Conservation (phyloP, 2,888 invertebrate genomes). For the Drosophila gaucha region DNA sequence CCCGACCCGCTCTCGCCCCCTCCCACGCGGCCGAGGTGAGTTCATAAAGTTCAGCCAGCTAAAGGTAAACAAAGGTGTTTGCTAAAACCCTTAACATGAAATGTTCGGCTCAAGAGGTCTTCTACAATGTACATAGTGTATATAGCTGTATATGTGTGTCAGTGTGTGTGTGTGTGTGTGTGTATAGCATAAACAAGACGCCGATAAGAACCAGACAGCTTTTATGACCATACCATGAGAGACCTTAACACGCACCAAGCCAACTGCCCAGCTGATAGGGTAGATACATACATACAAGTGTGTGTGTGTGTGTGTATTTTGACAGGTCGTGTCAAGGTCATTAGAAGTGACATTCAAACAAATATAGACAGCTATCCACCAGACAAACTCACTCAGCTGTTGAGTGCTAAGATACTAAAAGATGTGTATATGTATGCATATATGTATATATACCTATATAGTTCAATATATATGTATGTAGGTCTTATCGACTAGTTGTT, state of each 20-base stretch:
- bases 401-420: background rate
- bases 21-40: constrained; percentile 67
- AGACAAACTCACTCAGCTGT: constrained; percentile 31
- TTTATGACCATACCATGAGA: constrained; percentile 10
- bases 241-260: background rate
- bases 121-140: background rate
- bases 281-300: background rate
- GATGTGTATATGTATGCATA: background rate
- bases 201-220: constrained; percentile 13
- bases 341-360: background rate
- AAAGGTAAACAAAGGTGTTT: constrained; percentile 11
- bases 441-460: background rate
- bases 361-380: background rate
- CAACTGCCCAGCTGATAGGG: constrained; percentile 17
- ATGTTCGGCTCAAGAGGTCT: constrained; percentile 9
- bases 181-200: constrained; percentile 1
- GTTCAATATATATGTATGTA: background rate
- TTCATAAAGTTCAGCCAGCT: constrained; percentile 4
- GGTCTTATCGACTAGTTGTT: constrained; percentile 21
- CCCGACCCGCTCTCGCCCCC: constrained; percentile 19
- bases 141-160: background rate
- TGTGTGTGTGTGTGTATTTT: background rate
- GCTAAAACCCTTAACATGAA: background rate
- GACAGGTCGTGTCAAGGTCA: constrained; percentile 66
- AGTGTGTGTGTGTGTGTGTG: background rate